Base-by-base conservation (phyloP, 2,888 invertebrate species). In the Leptinotarsa tumamoca region DNA sequence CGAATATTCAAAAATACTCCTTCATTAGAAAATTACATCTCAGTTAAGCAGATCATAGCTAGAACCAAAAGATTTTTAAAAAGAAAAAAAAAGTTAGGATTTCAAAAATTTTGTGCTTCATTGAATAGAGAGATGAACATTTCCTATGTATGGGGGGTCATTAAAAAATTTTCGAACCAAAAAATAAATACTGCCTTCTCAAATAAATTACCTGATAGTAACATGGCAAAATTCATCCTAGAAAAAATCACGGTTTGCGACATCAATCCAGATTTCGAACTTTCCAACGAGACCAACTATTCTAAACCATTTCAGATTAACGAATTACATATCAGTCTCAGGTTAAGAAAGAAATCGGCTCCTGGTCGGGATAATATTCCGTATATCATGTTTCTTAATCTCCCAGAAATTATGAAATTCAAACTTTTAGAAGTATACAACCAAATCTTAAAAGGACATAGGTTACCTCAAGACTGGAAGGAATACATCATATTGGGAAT, bases 401-500 rank as follows among this genome's bases (percentile, higher is more conserved):
- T 67, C 17, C 67, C 67, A 3, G 43, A 33, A n/a, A 7, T 7
- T 0, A 33, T 4, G 27, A 33, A 67, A 43, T 2, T 3, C 13
- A 17, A 27, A 17, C 21, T 50, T 43, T 50, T 18, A 18, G 13
- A 67, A 33, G 18, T 13, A 7, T 67, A 43, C 27, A 67, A 67
- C 17, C 33, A 33, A 5, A 33, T 67, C 17, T n/a, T 49, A 18
- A 43, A 49, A 43, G 49, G 49, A 10, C 49, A 7, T 3, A 33
- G 49, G 1, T 7, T 18, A 67, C 49, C 67, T 15, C 3, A 21
- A 0, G 18, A 43, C 17, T 67, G 67, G 3, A 67, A 49, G 50
- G 50, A 67, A 43, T 67, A 67, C 67, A 27, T 67, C 4, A 33
- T 67, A 43, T 7, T 67, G 21, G 67, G 67, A 43, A 43, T 67